Evolutionary conservation across 2,888 invertebrate genomes (phyloP).

Genomic region (Andrena dorsata): DNA sequence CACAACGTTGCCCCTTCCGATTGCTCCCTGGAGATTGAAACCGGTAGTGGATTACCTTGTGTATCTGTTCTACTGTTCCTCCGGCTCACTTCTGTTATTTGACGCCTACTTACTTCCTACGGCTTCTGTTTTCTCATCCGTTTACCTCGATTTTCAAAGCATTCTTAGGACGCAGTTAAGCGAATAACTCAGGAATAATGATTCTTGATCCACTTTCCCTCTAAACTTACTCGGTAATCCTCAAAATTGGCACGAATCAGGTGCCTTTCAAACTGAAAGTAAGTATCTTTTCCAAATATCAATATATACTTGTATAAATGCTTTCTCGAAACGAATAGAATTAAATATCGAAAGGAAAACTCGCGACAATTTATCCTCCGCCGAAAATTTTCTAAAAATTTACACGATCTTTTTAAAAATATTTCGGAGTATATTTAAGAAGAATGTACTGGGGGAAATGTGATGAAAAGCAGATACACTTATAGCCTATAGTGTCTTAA

Average conservation of each 20-base stretch:
- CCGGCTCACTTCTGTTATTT: slow-evolving; percentile 26
- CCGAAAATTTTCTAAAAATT: no score
- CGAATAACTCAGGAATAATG: slow-evolving; percentile 10
- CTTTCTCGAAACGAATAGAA: no score
- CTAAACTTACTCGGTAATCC: not conserved
- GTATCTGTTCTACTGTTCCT: slow-evolving; percentile 29
- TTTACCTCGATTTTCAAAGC: slow-evolving; percentile 50
- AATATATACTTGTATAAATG: no score
- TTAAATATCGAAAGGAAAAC: no score
- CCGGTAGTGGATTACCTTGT: slow-evolving; percentile 39
- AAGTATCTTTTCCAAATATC: not conserved
- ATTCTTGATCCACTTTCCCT: slow-evolving; percentile 2
- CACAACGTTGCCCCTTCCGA: slow-evolving; percentile 16
- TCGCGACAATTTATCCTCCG: no score
- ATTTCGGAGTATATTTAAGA: no score
- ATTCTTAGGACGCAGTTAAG: slow-evolving; percentile 27
- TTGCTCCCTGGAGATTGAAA: slow-evolving; percentile 46
- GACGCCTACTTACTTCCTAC: slow-evolving; percentile 50
- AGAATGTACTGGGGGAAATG: no score
- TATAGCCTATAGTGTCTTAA: no score
- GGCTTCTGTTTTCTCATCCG: slow-evolving; percentile 55
- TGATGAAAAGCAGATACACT: no score
- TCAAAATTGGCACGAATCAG: not conserved
- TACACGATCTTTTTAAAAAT: no score
- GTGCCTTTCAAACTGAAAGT: not conserved